These are phyloP conservation scores for Epinephelus malabaricus DNA, from an alignment of 2,797 vertebrate genomes.

Conservation along the genomic window DNA sequence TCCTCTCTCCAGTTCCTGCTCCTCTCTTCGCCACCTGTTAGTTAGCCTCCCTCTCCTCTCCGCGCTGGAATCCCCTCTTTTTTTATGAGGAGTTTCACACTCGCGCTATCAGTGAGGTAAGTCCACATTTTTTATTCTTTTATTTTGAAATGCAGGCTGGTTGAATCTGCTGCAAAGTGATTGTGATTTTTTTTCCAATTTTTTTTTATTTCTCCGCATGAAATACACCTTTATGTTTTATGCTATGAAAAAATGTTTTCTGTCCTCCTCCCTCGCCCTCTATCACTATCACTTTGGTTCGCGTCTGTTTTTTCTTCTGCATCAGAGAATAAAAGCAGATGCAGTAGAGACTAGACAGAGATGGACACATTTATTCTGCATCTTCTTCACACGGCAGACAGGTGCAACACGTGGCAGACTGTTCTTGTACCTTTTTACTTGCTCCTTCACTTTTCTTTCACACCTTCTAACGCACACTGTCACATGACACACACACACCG, in stretches of 20 bases:
- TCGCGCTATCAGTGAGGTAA: conserved; percentile 76
- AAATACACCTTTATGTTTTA: conserved; percentile 4
- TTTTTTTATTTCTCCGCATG: background rate
- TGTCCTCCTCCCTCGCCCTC: background rate
- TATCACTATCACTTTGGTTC: background rate
- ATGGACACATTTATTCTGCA: conserved; percentile 13
- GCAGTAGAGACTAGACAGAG: conserved; percentile 1
- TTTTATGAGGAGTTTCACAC: conserved; percentile 82
- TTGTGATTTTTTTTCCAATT: background rate
- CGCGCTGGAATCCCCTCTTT: conserved; percentile 71
- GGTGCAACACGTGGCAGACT: conserved; percentile 70
- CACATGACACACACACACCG: conserved; percentile 21
- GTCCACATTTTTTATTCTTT: conserved; percentile 31
- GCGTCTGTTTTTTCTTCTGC: background rate
- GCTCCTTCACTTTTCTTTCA: conserved; percentile 50
- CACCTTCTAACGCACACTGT: conserved; percentile 4
- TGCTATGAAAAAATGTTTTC: background rate
- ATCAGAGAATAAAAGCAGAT: background rate
- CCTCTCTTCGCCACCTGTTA: conserved; percentile 80
- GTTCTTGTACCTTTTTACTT: conserved; percentile 31
- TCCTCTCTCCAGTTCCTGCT: conserved; percentile 52
- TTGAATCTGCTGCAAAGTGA: conserved; percentile 4
- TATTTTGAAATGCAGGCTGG: conserved; percentile 20
- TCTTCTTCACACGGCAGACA: conserved; percentile 36
- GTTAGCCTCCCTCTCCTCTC: conserved; percentile 69